Percentiles rank a stretch among this genome's conserved stretches.
phyloP scores from a whole-genome alignment of 35 echinoderm and acorn worm species.

The Acanthaster planci region DNA sequence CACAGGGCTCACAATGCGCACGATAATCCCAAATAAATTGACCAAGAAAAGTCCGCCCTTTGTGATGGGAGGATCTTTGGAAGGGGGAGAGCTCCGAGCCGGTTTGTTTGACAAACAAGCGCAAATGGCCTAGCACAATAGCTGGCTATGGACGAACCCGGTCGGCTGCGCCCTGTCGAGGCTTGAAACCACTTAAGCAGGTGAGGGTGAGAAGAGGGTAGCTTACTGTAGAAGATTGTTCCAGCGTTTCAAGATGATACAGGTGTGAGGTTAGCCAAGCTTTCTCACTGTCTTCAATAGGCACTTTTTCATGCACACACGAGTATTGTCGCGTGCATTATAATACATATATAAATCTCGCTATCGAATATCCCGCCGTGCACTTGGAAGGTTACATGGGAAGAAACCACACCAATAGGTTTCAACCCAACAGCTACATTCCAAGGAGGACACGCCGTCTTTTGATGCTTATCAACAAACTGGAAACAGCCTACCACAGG shows the following conservation, averaged over 20 bases:
- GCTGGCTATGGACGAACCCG: background rate
- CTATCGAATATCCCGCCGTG: no score
- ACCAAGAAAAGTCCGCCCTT: constrained; percentile 14
- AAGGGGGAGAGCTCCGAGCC: background rate
- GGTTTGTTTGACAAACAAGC: constrained; percentile 25
- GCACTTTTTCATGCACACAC: no score
- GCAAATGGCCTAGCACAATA: constrained; percentile 18
- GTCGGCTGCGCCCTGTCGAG: background rate
- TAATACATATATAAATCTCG: no score
- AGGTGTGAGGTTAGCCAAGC: background rate
- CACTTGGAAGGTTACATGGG: no score
- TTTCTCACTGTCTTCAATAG: constrained; percentile 17
- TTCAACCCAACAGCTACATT: no score
- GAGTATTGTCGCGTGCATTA: no score
- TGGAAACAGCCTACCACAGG: no score
- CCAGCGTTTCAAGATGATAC: constrained; percentile 16
- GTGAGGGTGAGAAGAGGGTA: background rate
- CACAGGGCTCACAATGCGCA: background rate
- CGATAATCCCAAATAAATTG: constrained; percentile 32
- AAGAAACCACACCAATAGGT: no score
- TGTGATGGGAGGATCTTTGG: constrained; percentile 1
- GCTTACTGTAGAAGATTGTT: constrained; percentile 1
- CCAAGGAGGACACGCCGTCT: no score
- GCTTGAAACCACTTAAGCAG: constrained; percentile 19
- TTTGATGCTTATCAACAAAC: no score